Evolutionary conservation across 2,888 invertebrate genomes (phyloP).

Genomic region (Synanthedon tipuliformis): DNA sequence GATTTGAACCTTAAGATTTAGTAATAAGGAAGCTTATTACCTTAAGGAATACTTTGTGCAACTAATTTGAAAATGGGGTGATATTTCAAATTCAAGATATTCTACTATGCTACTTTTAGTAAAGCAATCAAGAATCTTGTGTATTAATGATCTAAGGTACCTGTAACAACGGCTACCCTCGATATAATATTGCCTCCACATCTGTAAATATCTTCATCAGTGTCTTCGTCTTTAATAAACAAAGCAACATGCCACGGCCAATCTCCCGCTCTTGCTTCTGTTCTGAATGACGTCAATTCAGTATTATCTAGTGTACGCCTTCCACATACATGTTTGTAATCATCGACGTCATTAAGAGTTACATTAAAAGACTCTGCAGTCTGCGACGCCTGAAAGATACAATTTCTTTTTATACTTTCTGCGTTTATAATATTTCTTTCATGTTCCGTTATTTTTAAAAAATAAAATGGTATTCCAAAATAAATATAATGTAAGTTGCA

Average conservation of each 20-base stretch:
- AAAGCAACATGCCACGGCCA: constrained; percentile 64
- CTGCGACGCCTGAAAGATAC: constrained; percentile 25
- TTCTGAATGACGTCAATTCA: constrained; percentile 39
- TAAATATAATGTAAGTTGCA: too few species aligned
- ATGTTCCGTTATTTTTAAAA: neutral
- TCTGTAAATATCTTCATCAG: constrained; percentile 24
- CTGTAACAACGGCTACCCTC: constrained; percentile 50
- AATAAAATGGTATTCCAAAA: neutral
- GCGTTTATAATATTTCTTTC: neutral
- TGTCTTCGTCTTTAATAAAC: constrained; percentile 18
- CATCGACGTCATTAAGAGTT: constrained; percentile 14
- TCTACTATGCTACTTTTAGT: too few species aligned
- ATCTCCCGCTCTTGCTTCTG: constrained; percentile 44
- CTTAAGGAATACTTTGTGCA: too few species aligned
- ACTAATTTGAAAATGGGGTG: too few species aligned
- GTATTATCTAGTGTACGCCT: constrained; percentile 38
- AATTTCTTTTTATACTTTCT: neutral
- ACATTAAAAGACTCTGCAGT: constrained; percentile 29
- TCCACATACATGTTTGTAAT: constrained; percentile 41
- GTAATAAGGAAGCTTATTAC: too few species aligned
- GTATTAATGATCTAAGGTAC: too few species aligned
- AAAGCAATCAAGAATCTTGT: too few species aligned
- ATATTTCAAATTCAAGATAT: too few species aligned
- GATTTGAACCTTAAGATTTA: too few species aligned
- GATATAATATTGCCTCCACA: constrained; percentile 58